Percentiles rank a stretch among this genome's conserved stretches.
phyloP scores from a whole-genome alignment of 2,888 invertebrate genomes.

The Crepidodera aurea region DNA sequence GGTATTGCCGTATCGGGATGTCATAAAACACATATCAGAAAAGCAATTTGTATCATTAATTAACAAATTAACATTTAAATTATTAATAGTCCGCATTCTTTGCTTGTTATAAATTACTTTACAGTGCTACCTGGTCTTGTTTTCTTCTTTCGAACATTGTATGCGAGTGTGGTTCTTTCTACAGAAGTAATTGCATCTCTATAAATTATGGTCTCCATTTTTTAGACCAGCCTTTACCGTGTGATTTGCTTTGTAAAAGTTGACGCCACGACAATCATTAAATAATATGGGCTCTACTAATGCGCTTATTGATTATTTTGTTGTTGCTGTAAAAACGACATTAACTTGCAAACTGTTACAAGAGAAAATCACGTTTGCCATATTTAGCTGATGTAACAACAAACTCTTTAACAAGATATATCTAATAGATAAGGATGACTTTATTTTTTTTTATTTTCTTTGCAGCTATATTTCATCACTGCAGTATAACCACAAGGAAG shows the following conservation, averaged over 20 bases:
- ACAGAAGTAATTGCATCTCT: conserved; percentile 48
- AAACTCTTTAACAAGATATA: too few species aligned
- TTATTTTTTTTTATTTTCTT: too few species aligned
- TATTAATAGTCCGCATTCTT: conserved; percentile 61
- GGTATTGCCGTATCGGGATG: conserved; percentile 51
- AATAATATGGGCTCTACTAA: not conserved
- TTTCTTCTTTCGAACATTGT: conserved; percentile 36
- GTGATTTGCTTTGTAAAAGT: conserved; percentile 38
- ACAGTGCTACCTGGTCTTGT: conserved; percentile 48
- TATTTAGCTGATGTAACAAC: too few species aligned
- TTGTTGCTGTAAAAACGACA: not conserved
- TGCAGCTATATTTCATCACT: too few species aligned
- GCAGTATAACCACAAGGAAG: too few species aligned
- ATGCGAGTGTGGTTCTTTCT: conserved; percentile 39
- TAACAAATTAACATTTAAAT: conserved; percentile 65
- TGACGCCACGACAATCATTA: conserved; percentile 20
- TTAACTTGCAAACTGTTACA: not conserved
- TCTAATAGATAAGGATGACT: too few species aligned
- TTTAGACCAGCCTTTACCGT: conserved; percentile 32
- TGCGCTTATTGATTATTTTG: not conserved
- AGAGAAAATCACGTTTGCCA: too few species aligned
- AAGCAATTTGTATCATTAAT: conserved; percentile 65
- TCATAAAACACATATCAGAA: conserved; percentile 60
- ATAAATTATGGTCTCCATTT: conserved; percentile 45
- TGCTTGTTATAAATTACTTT: conserved; percentile 56